These are phyloP conservation scores for Pyralis farinalis DNA, from an alignment of 2,888 invertebrate species.

Conservation along the genomic window DNA sequence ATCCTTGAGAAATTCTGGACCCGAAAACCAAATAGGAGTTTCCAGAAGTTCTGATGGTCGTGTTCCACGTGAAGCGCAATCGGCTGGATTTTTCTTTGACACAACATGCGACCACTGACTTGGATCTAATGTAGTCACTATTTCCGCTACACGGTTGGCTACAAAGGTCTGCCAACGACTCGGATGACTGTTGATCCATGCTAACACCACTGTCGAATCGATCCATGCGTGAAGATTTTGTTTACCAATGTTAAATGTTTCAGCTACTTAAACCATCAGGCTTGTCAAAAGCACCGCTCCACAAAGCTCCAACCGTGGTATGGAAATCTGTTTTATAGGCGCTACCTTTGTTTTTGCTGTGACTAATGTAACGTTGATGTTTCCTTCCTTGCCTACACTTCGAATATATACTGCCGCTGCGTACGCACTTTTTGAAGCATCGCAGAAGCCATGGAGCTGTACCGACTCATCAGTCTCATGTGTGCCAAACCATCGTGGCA, in stretches of 20 bases:
- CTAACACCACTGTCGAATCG: conserved; percentile 2
- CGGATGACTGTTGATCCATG: conserved; percentile 4
- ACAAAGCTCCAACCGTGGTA: conserved; percentile 6
- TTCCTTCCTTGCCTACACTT: conserved; percentile 4
- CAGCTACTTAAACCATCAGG: background rate
- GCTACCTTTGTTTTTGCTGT: conserved; percentile 10
- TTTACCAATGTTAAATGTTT: background rate
- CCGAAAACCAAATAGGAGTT: background rate
- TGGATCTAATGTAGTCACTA: conserved; percentile 1
- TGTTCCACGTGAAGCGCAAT: conserved; percentile 6
- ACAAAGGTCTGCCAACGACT: conserved; percentile 5
- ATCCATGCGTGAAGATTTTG: conserved; percentile 2
- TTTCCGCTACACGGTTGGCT: conserved; percentile 2
- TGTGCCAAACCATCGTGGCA: conserved; percentile 4
- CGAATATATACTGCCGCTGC: conserved; percentile 14
- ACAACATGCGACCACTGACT: conserved; percentile 2
- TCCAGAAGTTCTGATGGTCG: background rate
- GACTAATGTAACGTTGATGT: conserved; percentile 12
- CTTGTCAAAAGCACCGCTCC: background rate
- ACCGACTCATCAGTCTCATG: too few relatives aligned
- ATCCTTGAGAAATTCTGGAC: background rate
- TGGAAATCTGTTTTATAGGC: conserved; percentile 6
- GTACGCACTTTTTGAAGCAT: conserved; percentile 7
- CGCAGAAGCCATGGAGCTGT: conserved; percentile 8
- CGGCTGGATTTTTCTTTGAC: conserved; percentile 5